These are phyloP conservation scores for Apeltes quadracus DNA, from an alignment of 2,113 vertebrate species.

Conservation along the genomic window DNA sequence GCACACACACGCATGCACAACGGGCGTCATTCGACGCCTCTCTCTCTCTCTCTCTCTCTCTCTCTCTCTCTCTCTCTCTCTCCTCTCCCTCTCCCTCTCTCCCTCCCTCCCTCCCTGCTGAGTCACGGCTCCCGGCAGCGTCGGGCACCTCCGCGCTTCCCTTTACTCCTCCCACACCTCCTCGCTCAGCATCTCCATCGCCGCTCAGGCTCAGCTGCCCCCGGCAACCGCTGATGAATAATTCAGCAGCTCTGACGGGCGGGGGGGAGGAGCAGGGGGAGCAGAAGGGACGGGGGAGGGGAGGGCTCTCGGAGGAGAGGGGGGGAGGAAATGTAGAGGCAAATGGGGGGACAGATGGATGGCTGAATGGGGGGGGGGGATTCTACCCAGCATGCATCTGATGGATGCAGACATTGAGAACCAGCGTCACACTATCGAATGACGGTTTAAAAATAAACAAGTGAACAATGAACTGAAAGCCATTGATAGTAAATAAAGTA, in stretches of 20 bases:
- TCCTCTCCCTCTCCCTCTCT: slow-evolving; percentile 38
- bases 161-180: slow-evolving; percentile 26
- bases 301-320: slow-evolving; percentile 21
- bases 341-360: slow-evolving; percentile 51
- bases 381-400: slow-evolving; percentile 45
- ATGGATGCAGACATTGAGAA: slow-evolving; percentile 26
- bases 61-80: slow-evolving; percentile 42
- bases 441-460: too few relatives aligned
- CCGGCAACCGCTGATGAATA: slow-evolving; percentile 69
- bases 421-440: too few relatives aligned
- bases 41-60: slow-evolving; percentile 30
- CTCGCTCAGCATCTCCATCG: slow-evolving; percentile 28
- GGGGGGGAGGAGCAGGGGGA: slow-evolving; percentile 26
- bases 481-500: too few relatives aligned
- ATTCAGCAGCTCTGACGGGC: slow-evolving; percentile 64
- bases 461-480: too few relatives aligned
- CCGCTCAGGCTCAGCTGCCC: slow-evolving; percentile 46
- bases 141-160: slow-evolving; percentile 46
- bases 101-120: slow-evolving; percentile 58
- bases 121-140: slow-evolving; percentile 60
- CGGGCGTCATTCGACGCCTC: slow-evolving; percentile 39
- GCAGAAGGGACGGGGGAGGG: slow-evolving; percentile 20
- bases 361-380: slow-evolving; percentile 5
- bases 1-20: slow-evolving; percentile 32
- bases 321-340: slow-evolving; percentile 38